Evolutionary conservation across 2,888 invertebrate genomes (phyloP), one percentile per base, ranked within the genome.

Genomic region (Pterobdella sp.): DNA sequence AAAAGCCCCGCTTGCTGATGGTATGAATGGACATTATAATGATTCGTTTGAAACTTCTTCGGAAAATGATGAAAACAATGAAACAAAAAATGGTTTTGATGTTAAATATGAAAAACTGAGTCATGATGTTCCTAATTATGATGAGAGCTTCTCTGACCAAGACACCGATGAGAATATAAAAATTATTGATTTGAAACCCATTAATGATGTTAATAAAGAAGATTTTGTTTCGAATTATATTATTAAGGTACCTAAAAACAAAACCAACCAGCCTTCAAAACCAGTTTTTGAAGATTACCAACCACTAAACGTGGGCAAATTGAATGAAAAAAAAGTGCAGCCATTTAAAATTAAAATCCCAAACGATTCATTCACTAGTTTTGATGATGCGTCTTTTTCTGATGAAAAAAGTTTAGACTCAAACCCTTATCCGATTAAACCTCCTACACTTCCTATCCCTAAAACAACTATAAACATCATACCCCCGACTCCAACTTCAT

Each of bases 391-490:
- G 42, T 42, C 42, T 18, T 14, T 42, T 7, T 14, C 18, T 14
- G 18, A 18, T n/a, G n/a, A n/a, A n/a, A n/a, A n/a, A n/a, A n/a
- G n/a, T n/a, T n/a, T n/a, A n/a, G n/a, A n/a, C n/a, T n/a, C n/a
- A n/a, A n/a, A n/a, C n/a, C n/a, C 49, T 22, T 22, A 7, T 42
- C 49, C 49, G 22, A 42, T 14, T 14, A 42, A 22, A 56, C n/a
- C 60, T 26, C 7, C 26, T 56, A 22, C 7, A 7, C 7, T 56
- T 22, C n/a, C 60, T 26, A 22, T 26, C 18, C 60, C 60, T 26
- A 56, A 56, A 56, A 56, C 60, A 7, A 56, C n/a, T 3, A 56
- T 56, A 56, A 56, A 56, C 60, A 56, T 56, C 60, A 18, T 56
- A n/a, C 60, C 60, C 4, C 60, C 60, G 26, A 56, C 60, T 26